Conservation (phyloP, 1,140 invertebrate species). For the Drosophila rhopaloa region DNA sequence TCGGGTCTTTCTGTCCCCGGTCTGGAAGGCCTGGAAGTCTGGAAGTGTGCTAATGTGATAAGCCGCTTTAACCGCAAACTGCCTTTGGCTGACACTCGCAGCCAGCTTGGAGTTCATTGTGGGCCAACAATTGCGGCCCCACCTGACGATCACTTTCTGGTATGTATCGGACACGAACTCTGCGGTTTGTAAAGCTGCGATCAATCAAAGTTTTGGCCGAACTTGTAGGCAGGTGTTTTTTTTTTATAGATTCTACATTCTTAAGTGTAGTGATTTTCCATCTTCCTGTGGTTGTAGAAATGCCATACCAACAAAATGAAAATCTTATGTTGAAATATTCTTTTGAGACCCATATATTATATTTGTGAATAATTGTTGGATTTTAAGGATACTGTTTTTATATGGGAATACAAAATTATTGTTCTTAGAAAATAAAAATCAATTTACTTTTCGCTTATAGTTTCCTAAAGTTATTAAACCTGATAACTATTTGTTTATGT, state of each 20-base stretch:
- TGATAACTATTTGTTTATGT: no score
- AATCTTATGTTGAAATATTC: neutral
- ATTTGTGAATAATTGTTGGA: no score
- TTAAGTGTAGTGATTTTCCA: neutral
- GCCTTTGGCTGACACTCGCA: conserved; percentile 14
- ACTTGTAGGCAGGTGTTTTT: neutral
- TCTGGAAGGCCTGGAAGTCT: conserved; percentile 4
- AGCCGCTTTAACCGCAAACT: conserved; percentile 51
- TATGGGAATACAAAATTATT: no score
- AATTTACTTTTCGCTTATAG: no score
- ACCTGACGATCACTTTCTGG: conserved; percentile 24
- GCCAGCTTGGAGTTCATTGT: conserved; percentile 27
- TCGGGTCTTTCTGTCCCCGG: conserved; percentile 5
- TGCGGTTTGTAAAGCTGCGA: conserved; percentile 22
- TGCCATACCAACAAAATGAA: neutral
- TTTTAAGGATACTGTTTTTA: no score
- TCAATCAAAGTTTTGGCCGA: conserved; percentile 26
- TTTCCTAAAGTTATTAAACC: no score
- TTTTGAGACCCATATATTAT: neutral
- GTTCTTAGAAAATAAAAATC: no score
- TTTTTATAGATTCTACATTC: neutral
- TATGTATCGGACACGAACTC: conserved; percentile 34
- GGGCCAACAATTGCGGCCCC: conserved; percentile 16
- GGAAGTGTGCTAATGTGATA: conserved; percentile 62
- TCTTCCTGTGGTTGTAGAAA: neutral